Conservation (phyloP, 64 coral and sea anemone genomes). For the Porites lutea region DNA sequence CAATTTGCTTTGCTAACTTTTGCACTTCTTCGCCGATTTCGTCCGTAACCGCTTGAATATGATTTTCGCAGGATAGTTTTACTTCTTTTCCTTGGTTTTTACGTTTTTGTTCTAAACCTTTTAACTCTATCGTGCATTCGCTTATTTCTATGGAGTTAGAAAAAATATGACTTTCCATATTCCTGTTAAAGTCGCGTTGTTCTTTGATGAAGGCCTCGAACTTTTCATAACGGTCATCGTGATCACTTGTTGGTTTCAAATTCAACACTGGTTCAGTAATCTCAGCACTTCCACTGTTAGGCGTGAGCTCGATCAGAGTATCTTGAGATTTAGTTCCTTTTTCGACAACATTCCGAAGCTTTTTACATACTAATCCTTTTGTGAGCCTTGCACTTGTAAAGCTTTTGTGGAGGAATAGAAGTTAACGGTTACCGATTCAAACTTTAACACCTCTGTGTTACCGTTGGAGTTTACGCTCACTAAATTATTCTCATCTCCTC, state of each 20-base stretch:
- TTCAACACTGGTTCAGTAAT: too few species aligned
- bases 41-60: neutral
- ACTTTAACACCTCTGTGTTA: constrained; percentile 1
- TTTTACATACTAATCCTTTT: neutral
- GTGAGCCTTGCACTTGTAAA: neutral
- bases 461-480: neutral
- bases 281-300: neutral
- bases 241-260: too few species aligned
- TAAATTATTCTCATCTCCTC: neutral
- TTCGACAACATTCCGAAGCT: neutral
- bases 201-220: neutral
- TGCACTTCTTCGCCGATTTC: neutral
- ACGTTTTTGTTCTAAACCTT: too few species aligned
- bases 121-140: too few species aligned
- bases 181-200: neutral
- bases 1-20: neutral
- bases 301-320: neutral
- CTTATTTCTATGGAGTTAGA: neutral
- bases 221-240: neutral
- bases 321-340: neutral
- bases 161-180: neutral
- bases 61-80: neutral
- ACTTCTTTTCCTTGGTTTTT: too few species aligned
- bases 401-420: neutral
- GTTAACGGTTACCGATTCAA: neutral